These are phyloP conservation scores for Oxyruncus cristatus DNA, from an alignment of 2,113 vertebrate species.

Conservation along the genomic window DNA sequence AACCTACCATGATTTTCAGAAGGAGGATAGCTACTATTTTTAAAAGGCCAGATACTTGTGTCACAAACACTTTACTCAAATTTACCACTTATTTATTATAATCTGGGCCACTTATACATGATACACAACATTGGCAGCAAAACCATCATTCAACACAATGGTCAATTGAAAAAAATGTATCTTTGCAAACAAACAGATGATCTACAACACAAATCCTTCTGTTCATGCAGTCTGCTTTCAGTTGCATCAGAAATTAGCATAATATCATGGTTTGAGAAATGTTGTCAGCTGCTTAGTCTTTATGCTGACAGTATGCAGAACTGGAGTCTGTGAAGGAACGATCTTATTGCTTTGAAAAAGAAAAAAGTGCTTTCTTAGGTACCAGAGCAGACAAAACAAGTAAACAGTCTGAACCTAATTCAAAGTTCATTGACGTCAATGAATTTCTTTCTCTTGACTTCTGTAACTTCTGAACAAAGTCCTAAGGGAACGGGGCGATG, in stretches of 20 bases:
- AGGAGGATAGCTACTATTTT: background rate
- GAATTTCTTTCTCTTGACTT: constrained; percentile 6
- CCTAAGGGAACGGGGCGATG: accelerated
- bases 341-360: background rate
- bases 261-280: background rate
- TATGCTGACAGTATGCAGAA: background rate
- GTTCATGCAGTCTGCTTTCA: background rate
- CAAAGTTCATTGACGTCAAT: background rate
- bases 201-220: background rate
- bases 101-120: background rate
- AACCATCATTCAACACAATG: background rate
- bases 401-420: background rate
- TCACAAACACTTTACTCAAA: background rate
- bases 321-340: background rate
- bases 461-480: background rate
- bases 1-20: background rate
- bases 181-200: background rate
- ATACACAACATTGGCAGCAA: background rate
- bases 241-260: background rate
- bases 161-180: background rate
- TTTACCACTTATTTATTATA: background rate
- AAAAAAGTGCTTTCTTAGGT: background rate
- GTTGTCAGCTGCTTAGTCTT: background rate
- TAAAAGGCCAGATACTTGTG: background rate
- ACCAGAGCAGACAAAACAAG: background rate